A percentile compares a stretch with the other conserved stretches of the same genome.
Conservation (phyloP, 2,797 vertebrate genomes). For the Sebastes trivittatus region DNA sequence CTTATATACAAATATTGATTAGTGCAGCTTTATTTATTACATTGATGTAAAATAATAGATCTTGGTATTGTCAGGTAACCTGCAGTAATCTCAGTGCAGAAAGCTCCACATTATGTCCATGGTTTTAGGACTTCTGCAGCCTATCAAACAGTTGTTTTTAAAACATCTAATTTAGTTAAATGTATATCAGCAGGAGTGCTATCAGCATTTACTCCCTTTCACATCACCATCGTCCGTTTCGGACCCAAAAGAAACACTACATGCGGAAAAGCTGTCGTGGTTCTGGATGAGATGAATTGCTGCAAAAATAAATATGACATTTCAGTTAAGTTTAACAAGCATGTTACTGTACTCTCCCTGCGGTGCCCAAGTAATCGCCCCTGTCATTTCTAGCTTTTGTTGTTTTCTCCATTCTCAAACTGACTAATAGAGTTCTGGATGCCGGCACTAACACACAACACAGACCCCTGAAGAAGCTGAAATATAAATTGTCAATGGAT, state of each 20-base stretch:
- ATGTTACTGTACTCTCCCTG: background rate
- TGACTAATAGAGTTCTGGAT: constrained; percentile 4
- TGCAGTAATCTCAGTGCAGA: background rate
- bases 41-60: background rate
- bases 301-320: background rate
- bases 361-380: background rate
- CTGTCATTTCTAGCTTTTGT: constrained; percentile 4
- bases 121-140: background rate
- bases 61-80: background rate
- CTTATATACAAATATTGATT: background rate
- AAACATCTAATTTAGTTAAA: background rate
- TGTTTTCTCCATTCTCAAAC: background rate
- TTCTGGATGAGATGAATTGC: background rate
- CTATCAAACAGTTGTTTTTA: background rate
- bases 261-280: background rate
- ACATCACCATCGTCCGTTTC: background rate
- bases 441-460: background rate
- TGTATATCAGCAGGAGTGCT: background rate
- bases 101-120: background rate
- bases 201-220: background rate
- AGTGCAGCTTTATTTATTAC: background rate
- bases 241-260: background rate
- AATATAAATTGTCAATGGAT: constrained; percentile 12
- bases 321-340: constrained; percentile 12
- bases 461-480: background rate